Conservation (phyloP, 2,797 vertebrate genomes). For the Prionace glauca region DNA sequence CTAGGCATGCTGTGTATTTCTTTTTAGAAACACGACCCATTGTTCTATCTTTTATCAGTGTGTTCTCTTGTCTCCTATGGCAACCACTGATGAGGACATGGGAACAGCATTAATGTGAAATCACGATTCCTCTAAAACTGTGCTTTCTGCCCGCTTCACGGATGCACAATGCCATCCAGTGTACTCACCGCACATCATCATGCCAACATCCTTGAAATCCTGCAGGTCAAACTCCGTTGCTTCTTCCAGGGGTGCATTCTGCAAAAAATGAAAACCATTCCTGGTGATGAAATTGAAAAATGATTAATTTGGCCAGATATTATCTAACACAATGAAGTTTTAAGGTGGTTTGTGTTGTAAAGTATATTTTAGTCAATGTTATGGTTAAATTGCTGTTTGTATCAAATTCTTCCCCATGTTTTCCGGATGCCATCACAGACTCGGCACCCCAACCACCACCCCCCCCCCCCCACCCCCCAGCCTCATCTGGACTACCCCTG, state of each 20-base stretch:
- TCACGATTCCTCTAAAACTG: not conserved
- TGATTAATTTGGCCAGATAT: not conserved
- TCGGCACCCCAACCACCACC: not conserved
- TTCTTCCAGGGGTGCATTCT: constrained; percentile 53
- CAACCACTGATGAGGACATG: constrained; percentile 1
- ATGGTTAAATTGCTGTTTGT: not conserved
- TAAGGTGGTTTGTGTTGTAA: not conserved
- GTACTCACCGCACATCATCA: constrained; percentile 70
- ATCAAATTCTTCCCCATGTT: not conserved
- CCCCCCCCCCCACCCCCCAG: not conserved
- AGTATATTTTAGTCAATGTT: not conserved
- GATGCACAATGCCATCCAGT: not conserved
- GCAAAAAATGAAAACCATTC: constrained; percentile 34
- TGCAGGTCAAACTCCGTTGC: constrained; percentile 59
- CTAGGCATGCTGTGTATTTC: not conserved
- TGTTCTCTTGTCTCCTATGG: not conserved
- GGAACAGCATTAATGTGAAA: not conserved
- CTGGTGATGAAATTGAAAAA: not conserved
- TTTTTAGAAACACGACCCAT: not conserved
- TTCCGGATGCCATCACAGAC: not conserved
- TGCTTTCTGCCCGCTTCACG: not conserved
- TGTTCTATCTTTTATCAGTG: constrained; percentile 4
- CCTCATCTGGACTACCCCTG: not conserved
- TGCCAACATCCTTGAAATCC: constrained; percentile 67
- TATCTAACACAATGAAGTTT: not conserved